Evolutionary conservation across 2,888 invertebrate genomes (phyloP).

Genomic region (Leucophora obtusa): DNA sequence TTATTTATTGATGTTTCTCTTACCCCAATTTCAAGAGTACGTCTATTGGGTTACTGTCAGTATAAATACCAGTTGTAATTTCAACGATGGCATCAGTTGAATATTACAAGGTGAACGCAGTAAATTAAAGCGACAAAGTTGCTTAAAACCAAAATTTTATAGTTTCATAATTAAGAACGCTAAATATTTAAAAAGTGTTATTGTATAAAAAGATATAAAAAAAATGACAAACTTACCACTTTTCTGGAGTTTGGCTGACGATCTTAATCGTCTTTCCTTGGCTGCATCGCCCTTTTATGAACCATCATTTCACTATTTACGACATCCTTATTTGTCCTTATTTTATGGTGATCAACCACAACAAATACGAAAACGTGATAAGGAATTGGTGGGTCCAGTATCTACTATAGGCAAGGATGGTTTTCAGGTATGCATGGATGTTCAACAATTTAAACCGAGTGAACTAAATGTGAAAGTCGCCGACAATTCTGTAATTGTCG

Average conservation of each 20-base stretch:
- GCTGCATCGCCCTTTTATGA: conserved; percentile 52
- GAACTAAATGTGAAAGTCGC: conserved; percentile 88
- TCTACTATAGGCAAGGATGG: conserved; percentile 81
- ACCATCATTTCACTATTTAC: conserved; percentile 29
- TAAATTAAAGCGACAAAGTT: conserved; percentile 12
- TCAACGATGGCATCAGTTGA: conserved; percentile 46
- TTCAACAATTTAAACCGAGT: conserved; percentile 87
- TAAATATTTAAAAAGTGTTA: conserved; percentile 1
- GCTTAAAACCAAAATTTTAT: background rate
- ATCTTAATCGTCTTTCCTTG: conserved; percentile 67
- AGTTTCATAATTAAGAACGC: background rate
- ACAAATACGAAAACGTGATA: conserved; percentile 79
- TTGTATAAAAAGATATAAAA: background rate
- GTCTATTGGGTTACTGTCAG: background rate
- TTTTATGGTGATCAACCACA: conserved; percentile 81
- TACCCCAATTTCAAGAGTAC: background rate
- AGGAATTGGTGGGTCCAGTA: conserved; percentile 48
- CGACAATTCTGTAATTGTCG: conserved; percentile 84
- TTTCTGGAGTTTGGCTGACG: conserved; percentile 73
- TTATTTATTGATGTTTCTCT: no score
- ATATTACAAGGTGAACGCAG: conserved; percentile 31
- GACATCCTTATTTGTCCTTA: conserved; percentile 46
- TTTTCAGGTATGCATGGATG: conserved; percentile 86
- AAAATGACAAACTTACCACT: conserved; percentile 74
- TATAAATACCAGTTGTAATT: conserved; percentile 51